phyloP scores from a whole-genome alignment of 2,888 invertebrate genomes.

The Nysson spinosus region DNA sequence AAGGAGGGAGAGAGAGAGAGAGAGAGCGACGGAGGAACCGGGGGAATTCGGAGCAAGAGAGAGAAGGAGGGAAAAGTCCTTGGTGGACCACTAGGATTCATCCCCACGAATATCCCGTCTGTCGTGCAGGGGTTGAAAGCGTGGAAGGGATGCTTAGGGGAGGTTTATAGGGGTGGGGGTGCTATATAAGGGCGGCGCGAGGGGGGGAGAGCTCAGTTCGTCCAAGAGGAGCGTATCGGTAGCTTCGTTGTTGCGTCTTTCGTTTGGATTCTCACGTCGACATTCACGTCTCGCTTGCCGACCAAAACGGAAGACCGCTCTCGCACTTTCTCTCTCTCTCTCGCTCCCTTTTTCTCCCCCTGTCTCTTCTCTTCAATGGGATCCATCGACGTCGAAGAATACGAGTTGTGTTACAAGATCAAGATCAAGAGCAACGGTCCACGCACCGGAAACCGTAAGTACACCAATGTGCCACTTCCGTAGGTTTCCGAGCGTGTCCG shows the following conservation, averaged over 20 bases:
- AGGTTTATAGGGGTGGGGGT: slow-evolving; percentile 74
- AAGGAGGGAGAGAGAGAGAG: background rate
- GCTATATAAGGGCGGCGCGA: slow-evolving; percentile 74
- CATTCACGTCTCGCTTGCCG: slow-evolving; percentile 1
- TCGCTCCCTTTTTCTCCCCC: too few relatives aligned
- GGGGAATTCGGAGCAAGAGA: slow-evolving; percentile 5
- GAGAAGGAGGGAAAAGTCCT: slow-evolving; percentile 44
- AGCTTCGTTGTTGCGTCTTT: slow-evolving; percentile 62
- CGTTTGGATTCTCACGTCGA: slow-evolving; percentile 48
- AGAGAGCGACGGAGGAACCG: slow-evolving; percentile 1
- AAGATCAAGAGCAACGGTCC: too few relatives aligned
- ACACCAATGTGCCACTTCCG: too few relatives aligned
- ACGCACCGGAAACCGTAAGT: too few relatives aligned
- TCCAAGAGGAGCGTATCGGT: slow-evolving; percentile 75
- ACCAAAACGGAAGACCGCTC: slow-evolving; percentile 10
- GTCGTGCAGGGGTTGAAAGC: slow-evolving; percentile 58
- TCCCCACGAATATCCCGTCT: slow-evolving; percentile 62
- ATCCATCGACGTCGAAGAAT: too few relatives aligned
- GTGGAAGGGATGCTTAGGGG: slow-evolving; percentile 67
- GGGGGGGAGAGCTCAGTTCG: slow-evolving; percentile 77
- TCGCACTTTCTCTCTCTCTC: too few relatives aligned
- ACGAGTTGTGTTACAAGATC: too few relatives aligned
- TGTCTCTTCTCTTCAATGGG: too few relatives aligned
- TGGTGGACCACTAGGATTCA: slow-evolving; percentile 65
- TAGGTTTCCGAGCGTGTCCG: too few relatives aligned